Evolutionary conservation across 2,888 invertebrate species (phyloP).

Genomic region (Fragum sueziense): DNA sequence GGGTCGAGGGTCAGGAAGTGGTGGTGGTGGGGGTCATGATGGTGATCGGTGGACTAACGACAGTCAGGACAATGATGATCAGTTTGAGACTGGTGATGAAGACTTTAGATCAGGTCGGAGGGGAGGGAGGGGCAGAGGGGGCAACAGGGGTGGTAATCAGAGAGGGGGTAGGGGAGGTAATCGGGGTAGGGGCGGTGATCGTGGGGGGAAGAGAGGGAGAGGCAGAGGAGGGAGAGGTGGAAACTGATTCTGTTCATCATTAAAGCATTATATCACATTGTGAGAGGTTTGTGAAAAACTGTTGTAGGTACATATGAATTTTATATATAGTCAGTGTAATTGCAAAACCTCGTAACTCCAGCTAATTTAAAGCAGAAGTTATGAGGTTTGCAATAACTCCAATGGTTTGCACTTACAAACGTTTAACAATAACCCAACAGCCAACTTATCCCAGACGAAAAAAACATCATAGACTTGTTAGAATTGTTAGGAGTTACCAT

Average conservation of each 20-base stretch:
- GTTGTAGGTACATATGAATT: too few relatives aligned
- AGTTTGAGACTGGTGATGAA: constrained; percentile 35
- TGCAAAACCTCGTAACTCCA: too few relatives aligned
- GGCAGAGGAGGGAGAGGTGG: constrained; percentile 21
- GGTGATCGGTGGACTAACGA: constrained; percentile 23
- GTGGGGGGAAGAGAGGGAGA: constrained; percentile 14
- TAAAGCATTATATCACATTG: background rate
- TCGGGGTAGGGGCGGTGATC: constrained; percentile 32
- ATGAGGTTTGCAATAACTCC: too few relatives aligned
- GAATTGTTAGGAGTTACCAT: too few relatives aligned
- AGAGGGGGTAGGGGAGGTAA: constrained; percentile 17
- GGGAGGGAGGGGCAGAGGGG: constrained; percentile 16
- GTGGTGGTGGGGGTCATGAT: constrained; percentile 27
- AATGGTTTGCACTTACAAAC: too few relatives aligned
- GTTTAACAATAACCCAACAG: too few relatives aligned
- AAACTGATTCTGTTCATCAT: background rate
- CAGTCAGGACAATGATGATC: constrained; percentile 20
- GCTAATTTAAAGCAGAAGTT: too few relatives aligned
- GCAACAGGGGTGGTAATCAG: constrained; percentile 2
- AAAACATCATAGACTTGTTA: too few relatives aligned
- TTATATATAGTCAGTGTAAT: too few relatives aligned
- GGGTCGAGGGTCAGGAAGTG: constrained; percentile 48
- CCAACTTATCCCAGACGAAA: too few relatives aligned
- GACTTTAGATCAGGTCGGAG: constrained; percentile 12
- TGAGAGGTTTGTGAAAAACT: too few relatives aligned